phyloP scores from a whole-genome alignment of 2,113 vertebrate genomes.

The Chamaea fasciata region DNA sequence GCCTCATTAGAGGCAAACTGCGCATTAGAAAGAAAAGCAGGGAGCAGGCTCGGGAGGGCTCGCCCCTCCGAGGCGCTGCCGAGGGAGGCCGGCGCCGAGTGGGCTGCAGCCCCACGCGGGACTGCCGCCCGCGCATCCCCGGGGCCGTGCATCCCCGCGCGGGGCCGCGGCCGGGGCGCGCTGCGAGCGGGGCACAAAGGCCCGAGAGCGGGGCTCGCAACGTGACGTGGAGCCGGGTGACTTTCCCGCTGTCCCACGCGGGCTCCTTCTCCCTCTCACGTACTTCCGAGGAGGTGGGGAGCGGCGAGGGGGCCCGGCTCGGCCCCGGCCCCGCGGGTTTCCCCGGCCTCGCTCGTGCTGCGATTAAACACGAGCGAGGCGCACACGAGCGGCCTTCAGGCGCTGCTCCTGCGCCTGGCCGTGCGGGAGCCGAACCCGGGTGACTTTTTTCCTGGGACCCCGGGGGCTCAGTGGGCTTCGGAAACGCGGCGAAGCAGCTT shows the following conservation, averaged over 20 bases:
- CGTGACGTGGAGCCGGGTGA: not conserved
- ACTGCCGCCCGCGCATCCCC: not conserved
- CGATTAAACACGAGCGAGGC: not conserved
- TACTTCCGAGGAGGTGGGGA: not conserved
- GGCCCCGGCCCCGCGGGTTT: not conserved
- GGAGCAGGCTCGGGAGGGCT: not conserved
- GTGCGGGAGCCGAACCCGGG: not conserved
- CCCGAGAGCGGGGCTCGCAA: not conserved
- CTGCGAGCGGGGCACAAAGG: not conserved
- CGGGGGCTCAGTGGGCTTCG: too few species aligned
- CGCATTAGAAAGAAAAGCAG: not conserved
- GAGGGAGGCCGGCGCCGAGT: not conserved
- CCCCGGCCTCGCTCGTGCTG: not conserved
- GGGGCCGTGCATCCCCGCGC: not conserved
- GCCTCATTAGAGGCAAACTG: not conserved
- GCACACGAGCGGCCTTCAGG: not conserved
- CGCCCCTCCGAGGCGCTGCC: not conserved
- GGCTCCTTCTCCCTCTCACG: not conserved
- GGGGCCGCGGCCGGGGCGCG: not conserved
- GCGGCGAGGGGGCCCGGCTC: not conserved
- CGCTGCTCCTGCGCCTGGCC: not conserved
- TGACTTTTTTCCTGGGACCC: not conserved
- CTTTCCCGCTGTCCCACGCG: not conserved
- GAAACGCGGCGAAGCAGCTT: not conserved
- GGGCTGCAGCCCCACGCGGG: not conserved